Evolutionary conservation across 2,113 vertebrate genomes (phyloP).

Genomic region (Podilymbus podiceps): DNA sequence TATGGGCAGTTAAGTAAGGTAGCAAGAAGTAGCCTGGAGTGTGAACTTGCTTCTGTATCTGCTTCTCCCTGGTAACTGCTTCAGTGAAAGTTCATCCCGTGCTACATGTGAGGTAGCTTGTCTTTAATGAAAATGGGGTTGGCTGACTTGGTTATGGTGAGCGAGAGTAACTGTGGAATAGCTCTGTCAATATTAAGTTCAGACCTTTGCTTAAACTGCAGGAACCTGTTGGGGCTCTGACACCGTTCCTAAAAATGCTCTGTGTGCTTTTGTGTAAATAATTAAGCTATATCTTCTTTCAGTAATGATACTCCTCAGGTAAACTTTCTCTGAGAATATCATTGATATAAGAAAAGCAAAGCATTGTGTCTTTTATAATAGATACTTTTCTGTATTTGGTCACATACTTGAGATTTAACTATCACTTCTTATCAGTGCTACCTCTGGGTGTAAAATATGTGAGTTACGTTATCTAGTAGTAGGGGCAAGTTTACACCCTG

Average conservation of each 20-base stretch:
- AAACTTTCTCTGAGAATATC: not conserved
- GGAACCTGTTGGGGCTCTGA: not conserved
- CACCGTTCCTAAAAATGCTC: not conserved
- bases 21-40: not conserved
- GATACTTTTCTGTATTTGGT: not conserved
- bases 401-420: not conserved
- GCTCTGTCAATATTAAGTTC: not conserved
- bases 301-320: not conserved
- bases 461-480: not conserved
- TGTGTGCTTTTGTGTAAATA: not conserved
- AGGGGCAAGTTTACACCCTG: not conserved
- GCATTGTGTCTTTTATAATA: not conserved
- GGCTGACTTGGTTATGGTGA: not conserved
- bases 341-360: not conserved
- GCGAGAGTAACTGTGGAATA: not conserved
- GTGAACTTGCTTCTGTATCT: not conserved
- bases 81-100: not conserved
- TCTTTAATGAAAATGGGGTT: fast-evolving
- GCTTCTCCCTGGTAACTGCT: not conserved
- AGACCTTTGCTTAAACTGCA: not conserved
- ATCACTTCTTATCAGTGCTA: not conserved
- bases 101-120: not conserved
- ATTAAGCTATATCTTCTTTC: not conserved
- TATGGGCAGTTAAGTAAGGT: not conserved
- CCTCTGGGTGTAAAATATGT: not conserved